phyloP scores from a whole-genome alignment of 2,113 vertebrate genomes.

The Copsychus sechellarum region DNA sequence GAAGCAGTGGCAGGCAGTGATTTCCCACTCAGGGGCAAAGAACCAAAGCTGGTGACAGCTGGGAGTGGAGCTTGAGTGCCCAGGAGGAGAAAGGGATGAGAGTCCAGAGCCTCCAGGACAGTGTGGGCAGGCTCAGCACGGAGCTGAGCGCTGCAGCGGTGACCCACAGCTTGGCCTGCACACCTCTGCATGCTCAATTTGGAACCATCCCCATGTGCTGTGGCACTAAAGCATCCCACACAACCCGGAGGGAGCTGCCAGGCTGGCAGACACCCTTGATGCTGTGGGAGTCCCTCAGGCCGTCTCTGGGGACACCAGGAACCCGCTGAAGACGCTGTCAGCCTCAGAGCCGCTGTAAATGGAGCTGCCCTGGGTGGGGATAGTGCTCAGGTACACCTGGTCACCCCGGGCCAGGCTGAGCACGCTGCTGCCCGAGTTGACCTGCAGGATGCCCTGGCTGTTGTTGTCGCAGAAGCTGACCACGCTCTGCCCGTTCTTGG shows the following conservation, averaged over 20 bases:
- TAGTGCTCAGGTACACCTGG: constrained; percentile 68
- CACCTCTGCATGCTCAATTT: not conserved
- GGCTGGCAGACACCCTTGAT: rapidly evolving
- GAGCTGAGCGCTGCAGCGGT: not conserved
- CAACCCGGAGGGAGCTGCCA: not conserved
- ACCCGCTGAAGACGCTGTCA: constrained; percentile 81
- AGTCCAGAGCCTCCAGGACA: not conserved
- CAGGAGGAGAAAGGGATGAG: not conserved
- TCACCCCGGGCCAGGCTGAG: constrained; percentile 54
- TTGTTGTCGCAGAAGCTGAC: constrained; percentile 80
- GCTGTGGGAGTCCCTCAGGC: not conserved
- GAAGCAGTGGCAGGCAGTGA: not conserved
- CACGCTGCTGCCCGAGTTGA: constrained; percentile 79
- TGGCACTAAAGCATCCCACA: not conserved
- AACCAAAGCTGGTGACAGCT: not conserved
- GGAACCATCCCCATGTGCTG: not conserved
- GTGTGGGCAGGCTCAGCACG: rapidly evolving
- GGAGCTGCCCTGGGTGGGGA: not conserved
- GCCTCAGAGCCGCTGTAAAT: constrained; percentile 22
- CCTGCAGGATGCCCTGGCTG: constrained; percentile 44
- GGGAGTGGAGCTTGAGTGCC: not conserved
- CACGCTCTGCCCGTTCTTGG: not conserved
- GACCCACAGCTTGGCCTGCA: too few relatives aligned
- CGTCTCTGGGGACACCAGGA: constrained; percentile 71
- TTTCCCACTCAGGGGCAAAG: not conserved